Evolutionary conservation across 2,888 invertebrate species (phyloP).

Genomic region (Rhagonycha fulva): DNA sequence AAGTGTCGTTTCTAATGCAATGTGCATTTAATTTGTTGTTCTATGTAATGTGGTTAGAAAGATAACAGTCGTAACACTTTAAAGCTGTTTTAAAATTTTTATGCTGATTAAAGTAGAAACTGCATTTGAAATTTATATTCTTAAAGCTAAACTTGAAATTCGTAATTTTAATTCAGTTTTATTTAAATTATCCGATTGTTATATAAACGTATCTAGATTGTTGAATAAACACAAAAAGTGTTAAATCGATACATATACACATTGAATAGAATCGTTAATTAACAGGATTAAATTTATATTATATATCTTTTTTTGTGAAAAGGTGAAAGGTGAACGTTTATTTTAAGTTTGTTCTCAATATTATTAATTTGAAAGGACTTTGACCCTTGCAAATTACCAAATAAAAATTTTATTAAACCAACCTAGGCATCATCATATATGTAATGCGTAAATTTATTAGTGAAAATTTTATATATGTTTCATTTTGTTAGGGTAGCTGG

Average conservation of each 20-base stretch:
- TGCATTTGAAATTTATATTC: background rate
- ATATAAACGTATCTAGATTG: no score
- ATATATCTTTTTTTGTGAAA: background rate
- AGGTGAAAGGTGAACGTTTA: no score
- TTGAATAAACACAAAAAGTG: background rate
- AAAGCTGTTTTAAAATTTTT: background rate
- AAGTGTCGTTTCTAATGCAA: background rate
- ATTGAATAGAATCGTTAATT: background rate
- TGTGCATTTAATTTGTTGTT: background rate
- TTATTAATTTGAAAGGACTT: background rate
- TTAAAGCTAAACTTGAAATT: background rate
- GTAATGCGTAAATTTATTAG: conserved; percentile 7
- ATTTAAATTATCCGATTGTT: background rate
- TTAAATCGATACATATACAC: background rate
- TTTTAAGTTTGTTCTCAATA: background rate
- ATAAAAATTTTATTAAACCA: background rate
- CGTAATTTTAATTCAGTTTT: background rate
- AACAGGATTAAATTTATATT: background rate
- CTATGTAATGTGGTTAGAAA: background rate
- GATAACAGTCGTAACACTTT: background rate
- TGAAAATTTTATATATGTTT: conserved; percentile 10
- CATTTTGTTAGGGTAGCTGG: conserved; percentile 12
- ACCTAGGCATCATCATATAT: background rate
- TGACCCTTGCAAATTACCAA: background rate
- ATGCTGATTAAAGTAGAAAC: background rate